Evolutionary conservation across 2,888 invertebrate genomes (phyloP), one percentile per base, ranked within the genome.

Genomic region (Mimas tiliae): DNA sequence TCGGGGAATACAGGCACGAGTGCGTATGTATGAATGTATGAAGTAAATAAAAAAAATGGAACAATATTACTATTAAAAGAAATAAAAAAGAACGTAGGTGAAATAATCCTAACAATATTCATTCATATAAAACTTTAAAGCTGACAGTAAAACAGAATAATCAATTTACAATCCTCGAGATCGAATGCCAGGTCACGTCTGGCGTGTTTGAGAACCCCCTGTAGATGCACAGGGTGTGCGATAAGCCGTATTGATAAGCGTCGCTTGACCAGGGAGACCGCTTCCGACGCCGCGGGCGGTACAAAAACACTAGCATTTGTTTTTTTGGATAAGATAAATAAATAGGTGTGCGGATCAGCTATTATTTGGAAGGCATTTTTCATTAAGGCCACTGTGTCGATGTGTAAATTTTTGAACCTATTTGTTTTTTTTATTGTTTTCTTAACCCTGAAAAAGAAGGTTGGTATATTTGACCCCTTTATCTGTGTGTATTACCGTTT

Each of bases 161-260:
- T 58, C 58, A 58, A 58, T 42, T 38, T 38, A 38, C 42, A 58
- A 58, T 58, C 58, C 58, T 12, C 33, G n/a, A 0, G n/a, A 19
- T 16, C 38, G 51, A 48, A 51, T 64, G 58, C 58, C 58, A 19
- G 58, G 58, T 58, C 58, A 58, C 66, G 66, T 58, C 42, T 42
- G 38, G 58, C 38, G 16, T 19, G 34, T 34, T 52, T 55, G 9
- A 19, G 42, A 65, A 42, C 58, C 58, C 58, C 58, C 58, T 58
- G 58, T 58, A 58, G 58, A 66, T 70, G 68, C 68, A 76, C 79
- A 78, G 78, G 77, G 74, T 77, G 78, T 72, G 74, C 74, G 81
- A 84, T 89, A 89, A 89, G 86, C 90, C 82, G 83, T 85, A 89
- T 88, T 88, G 89, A 90, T 90, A 89, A 87, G 86, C 81, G 84